Evolutionary conservation across 2,113 vertebrate genomes (phyloP), one percentile per base, ranked within the genome.

Genomic region (Seriola dumerili): DNA sequence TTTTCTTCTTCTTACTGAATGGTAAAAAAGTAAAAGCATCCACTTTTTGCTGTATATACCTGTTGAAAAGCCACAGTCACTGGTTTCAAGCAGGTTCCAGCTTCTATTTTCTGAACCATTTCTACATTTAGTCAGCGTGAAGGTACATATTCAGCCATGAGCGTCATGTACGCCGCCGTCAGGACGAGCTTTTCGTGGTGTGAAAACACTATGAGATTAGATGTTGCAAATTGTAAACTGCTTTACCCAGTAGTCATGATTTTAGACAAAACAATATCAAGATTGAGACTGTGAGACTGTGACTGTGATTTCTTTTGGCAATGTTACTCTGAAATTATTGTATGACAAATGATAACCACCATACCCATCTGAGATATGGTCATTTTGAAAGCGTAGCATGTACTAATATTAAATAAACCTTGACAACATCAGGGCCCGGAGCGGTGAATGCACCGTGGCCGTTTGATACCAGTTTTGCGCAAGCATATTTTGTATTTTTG

Each of bases 401-500:
- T 21, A n/a, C 5, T 17, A 29, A 52, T 2, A 40, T 42, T 50
- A 25, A 80, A 68, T 62, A 64, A 83, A 76, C 66, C 61, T 12
- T 58, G 12, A 70, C 61, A 2, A 50, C 55, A 63, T 13, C 17
- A 10, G 1, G 9, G n/a, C 62, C 5, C 4, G 14, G 32, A 42
- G 17, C 17, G 34, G 36, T 52, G 59, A 57, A 78, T 8, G 64
- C 78, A 48, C 46, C 17, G 46, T 75, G 65, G 46, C 29, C 29
- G 75, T 86, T 80, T 65, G 42, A 38, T 12, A 57, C n/a, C 46
- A 32, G 58, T 65, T 67, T 36, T 19, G n/a, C 66, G 25, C 7
- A 3, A 69, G 42, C 69, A 62, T 71, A 66, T 75, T 86, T 64
- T 13, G 57, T 72, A 62, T 89, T 86, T 80, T 50, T 44, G 68